Conservation (phyloP, 2,113 vertebrate species). For the Ginglymostoma cirratum region DNA sequence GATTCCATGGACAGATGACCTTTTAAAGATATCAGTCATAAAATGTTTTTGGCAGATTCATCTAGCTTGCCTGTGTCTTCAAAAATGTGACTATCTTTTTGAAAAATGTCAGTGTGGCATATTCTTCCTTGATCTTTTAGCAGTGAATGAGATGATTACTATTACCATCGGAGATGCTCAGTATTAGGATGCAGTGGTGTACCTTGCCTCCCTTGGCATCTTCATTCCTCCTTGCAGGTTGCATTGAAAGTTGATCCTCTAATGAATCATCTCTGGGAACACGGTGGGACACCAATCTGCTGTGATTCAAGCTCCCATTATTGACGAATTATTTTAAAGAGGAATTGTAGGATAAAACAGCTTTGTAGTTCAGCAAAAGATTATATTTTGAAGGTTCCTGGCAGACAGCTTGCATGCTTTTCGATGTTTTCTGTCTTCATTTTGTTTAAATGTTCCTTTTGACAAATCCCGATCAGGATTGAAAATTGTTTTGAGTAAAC, state of each 20-base stretch:
- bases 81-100: not conserved
- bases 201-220: not conserved
- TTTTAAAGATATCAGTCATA: not conserved
- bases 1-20: not conserved
- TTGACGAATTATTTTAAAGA: not conserved
- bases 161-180: not conserved
- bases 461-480: not conserved
- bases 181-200: not conserved
- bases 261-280: not conserved
- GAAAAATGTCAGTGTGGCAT: not conserved
- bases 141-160: not conserved
- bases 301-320: not conserved
- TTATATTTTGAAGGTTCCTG: not conserved
- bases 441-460: not conserved
- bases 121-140: not conserved
- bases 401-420: not conserved
- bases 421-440: not conserved
- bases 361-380: not conserved
- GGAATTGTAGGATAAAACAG: not conserved
- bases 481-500: not conserved
- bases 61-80: not conserved
- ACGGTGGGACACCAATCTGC: not conserved
- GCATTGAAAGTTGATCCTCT: too few relatives aligned
- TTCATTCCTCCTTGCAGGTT: not conserved
- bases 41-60: slow-evolving; percentile 1